These are phyloP conservation scores for Dipodomys merriami DNA, from an alignment of 2,113 vertebrate genomes.

Conservation along the genomic window DNA sequence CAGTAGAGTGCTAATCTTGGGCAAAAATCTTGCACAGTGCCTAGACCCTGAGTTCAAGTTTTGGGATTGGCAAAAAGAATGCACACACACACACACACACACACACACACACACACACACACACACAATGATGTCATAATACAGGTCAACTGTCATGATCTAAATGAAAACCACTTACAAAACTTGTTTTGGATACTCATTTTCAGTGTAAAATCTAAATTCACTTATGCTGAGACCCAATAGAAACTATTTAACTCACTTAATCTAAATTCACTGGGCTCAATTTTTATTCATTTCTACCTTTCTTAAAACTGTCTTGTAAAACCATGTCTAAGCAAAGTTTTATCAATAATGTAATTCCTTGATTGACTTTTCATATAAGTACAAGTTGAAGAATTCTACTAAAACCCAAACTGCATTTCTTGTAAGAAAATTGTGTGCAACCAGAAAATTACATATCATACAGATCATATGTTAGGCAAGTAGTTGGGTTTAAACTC, in stretches of 20 bases:
- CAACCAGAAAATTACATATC: constrained; percentile 47
- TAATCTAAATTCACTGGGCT: not conserved
- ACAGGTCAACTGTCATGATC: not conserved
- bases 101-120: too few relatives aligned
- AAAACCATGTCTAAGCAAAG: too few relatives aligned
- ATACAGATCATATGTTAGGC: not conserved
- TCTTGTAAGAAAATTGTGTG: not conserved
- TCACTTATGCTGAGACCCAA: not conserved
- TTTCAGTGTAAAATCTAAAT: constrained; percentile 38
- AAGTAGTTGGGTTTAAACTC: too few relatives aligned
- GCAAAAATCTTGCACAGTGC: too few relatives aligned
- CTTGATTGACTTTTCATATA: not conserved
- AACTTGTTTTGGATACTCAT: not conserved
- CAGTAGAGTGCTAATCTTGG: too few relatives aligned
- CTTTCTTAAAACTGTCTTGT: not conserved
- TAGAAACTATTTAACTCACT: not conserved
- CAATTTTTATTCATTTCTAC: not conserved
- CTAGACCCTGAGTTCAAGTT: too few relatives aligned
- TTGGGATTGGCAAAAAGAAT: too few relatives aligned
- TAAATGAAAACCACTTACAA: not conserved
- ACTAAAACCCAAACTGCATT: constrained; percentile 22
- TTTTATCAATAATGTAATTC: constrained; percentile 41
- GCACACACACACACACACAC: too few relatives aligned
- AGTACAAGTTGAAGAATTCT: constrained; percentile 38
- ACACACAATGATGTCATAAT: too few relatives aligned